A percentile compares a stretch with the other conserved stretches of the same genome.
These are phyloP conservation scores for Pygoscelis adeliae DNA, from an alignment of 2,113 vertebrate species.

Conservation along the genomic window DNA sequence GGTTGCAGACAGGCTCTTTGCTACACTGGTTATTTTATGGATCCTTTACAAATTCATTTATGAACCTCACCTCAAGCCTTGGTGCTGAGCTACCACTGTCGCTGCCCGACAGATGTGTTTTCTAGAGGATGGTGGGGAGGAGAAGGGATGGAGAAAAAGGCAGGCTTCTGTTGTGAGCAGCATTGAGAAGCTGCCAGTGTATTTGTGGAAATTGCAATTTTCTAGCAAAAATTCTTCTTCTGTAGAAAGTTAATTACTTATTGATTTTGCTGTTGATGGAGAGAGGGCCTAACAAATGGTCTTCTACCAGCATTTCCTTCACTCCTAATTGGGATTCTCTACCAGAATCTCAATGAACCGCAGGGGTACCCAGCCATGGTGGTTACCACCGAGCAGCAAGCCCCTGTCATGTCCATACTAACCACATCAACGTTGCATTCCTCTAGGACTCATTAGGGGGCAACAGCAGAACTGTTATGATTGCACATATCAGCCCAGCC, in stretches of 20 bases:
- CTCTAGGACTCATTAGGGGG: constrained; percentile 68
- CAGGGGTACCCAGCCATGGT: neutral
- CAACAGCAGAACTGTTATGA: constrained; percentile 72
- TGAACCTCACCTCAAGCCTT: neutral
- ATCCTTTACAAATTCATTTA: neutral
- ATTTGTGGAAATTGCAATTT: neutral
- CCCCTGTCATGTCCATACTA: neutral
- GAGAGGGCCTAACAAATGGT: neutral
- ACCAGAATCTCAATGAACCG: neutral
- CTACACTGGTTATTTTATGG: neutral
- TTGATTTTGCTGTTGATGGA: constrained; percentile 41
- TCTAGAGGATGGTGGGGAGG: neutral
- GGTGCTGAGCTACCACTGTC: neutral
- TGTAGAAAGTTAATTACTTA: constrained; percentile 39
- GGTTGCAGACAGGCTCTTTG: neutral
- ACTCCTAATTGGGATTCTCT: neutral
- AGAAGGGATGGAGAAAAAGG: neutral
- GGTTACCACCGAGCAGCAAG: neutral
- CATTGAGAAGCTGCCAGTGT: neutral
- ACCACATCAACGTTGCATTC: neutral
- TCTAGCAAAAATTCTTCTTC: neutral
- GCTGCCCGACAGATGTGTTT: neutral
- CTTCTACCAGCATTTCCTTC: neutral
- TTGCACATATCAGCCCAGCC: constrained; percentile 72
- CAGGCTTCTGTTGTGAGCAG: neutral